Evolutionary conservation across 2,888 invertebrate species (phyloP).

Genomic region (Anaspis maculata): DNA sequence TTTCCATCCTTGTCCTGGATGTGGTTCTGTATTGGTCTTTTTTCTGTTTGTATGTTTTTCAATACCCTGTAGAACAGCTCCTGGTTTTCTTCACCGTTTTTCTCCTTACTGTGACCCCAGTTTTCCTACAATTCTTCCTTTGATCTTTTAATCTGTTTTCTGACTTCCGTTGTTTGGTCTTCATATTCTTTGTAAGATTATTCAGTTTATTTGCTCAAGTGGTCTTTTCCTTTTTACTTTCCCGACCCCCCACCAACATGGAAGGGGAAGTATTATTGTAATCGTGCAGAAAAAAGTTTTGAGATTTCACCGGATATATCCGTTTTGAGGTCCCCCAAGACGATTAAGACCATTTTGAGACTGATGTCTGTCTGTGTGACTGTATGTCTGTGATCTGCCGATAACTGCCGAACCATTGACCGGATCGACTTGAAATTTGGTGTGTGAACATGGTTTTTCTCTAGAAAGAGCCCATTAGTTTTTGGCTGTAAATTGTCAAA

Average conservation of each 20-base stretch:
- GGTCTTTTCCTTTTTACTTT: background rate
- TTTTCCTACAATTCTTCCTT: background rate
- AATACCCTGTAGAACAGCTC: background rate
- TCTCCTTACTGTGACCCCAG: background rate
- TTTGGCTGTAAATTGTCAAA: too few relatives aligned
- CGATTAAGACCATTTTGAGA: background rate
- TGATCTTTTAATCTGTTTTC: background rate
- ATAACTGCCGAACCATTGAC: too few relatives aligned
- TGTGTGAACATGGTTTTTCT: too few relatives aligned
- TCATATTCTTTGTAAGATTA: background rate
- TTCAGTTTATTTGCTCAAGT: background rate
- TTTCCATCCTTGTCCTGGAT: background rate
- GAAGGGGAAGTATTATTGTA: too few relatives aligned
- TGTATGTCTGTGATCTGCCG: too few relatives aligned
- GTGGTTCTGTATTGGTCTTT: background rate
- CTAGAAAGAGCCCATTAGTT: too few relatives aligned
- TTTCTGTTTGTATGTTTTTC: background rate
- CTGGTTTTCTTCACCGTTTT: background rate
- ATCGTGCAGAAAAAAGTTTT: too few relatives aligned
- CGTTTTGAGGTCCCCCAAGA: too few relatives aligned
- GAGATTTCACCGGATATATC: too few relatives aligned
- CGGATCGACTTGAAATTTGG: too few relatives aligned
- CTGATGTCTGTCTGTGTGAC: background rate
- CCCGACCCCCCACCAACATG: too few relatives aligned
- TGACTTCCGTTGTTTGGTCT: background rate